Base-by-base conservation (phyloP, 1,140 invertebrate genomes). In the Maconellicoccus hirsutus region DNA sequence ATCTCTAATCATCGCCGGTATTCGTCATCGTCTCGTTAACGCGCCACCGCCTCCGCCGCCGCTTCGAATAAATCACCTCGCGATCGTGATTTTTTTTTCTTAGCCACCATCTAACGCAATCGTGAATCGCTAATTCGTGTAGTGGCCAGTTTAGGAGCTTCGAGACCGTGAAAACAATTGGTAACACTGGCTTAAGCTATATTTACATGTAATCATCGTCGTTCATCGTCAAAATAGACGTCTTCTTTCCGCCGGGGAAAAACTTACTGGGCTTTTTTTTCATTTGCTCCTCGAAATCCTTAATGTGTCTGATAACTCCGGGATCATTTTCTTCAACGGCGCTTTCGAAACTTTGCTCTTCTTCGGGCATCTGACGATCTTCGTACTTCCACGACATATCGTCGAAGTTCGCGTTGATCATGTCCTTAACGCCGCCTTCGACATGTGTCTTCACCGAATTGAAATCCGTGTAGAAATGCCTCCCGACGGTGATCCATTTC, bases 1-100 rank as follows among this genome's bases (percentile, higher is more conserved):
- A 52, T 52, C 42, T 52, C n/a, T 52, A 52, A 52, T 52, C n/a
- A 52, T 52, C 42, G 42, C 42, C n/a, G 42, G 42, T 52, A 52
- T 52, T 52, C 42, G 42, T 52, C 42, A 52, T 52, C 42, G n/a
- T 52, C 42, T 14, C 10, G 42, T 33, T 33, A 33, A 33, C 29
- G 29, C 29, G 29, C 12, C 12, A 33, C 29, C 29, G 29, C 29
- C 29, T 33, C 29, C 29, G 29, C 29, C 29, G 29, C 29, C 29
- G 29, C 29, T 33, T n/a, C n/a, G n/a, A n/a, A n/a, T n/a, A n/a
- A n/a, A n/a, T n/a, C n/a, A n/a, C n/a, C n/a, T n/a, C n/a, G n/a
- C n/a, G n/a, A n/a, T n/a, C n/a, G n/a, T n/a, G n/a, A n/a, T n/a
- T n/a, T n/a, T n/a, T n/a, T n/a, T n/a, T n/a, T n/a, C n/a, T n/a